A percentile compares a stretch with the other conserved stretches of the same genome.
phyloP scores from a whole-genome alignment of 2,888 invertebrate genomes.

The Pharmacophagus antenor region DNA sequence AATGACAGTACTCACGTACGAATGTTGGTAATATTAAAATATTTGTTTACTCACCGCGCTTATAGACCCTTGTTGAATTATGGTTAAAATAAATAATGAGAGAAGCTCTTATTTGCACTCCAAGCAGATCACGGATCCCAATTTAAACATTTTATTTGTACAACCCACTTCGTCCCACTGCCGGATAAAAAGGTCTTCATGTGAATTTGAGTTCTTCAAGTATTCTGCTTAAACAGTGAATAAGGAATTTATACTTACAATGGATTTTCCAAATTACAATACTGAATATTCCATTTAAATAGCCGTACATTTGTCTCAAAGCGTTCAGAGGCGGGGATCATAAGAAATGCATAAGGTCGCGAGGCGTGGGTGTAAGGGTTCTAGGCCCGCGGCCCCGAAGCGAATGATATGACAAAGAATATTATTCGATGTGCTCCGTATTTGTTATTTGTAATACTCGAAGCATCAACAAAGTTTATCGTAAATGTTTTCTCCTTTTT shows the following conservation, averaged over 20 bases:
- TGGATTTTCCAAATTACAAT: conserved; percentile 65
- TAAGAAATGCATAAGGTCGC: conserved; percentile 70
- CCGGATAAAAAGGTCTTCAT: conserved; percentile 41
- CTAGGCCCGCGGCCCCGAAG: conserved; percentile 42
- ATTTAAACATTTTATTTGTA: conserved; percentile 32
- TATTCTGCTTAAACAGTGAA: conserved; percentile 66
- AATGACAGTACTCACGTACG: conserved; percentile 18
- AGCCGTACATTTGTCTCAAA: conserved; percentile 71
- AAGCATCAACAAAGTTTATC: conserved; percentile 27
- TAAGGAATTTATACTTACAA: conserved; percentile 62
- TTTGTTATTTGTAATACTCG: conserved; percentile 32
- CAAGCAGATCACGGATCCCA: conserved; percentile 32
- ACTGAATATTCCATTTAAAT: conserved; percentile 74
- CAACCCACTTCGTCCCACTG: conserved; percentile 41
- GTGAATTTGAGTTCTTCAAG: conserved; percentile 45
- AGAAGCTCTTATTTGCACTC: conserved; percentile 31
- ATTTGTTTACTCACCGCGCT: conserved; percentile 28
- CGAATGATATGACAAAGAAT: conserved; percentile 47
- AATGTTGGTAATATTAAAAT: conserved; percentile 28
- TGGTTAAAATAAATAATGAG: conserved; percentile 32
- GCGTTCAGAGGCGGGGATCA: conserved; percentile 58
- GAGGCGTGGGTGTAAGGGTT: conserved; percentile 49
- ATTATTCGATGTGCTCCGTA: conserved; percentile 31
- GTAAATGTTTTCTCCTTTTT: conserved; percentile 28
- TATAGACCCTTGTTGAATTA: conserved; percentile 29